These are phyloP conservation scores for Bothrops alternatus DNA, from an alignment of 2,797 vertebrate species.

Conservation along the genomic window DNA sequence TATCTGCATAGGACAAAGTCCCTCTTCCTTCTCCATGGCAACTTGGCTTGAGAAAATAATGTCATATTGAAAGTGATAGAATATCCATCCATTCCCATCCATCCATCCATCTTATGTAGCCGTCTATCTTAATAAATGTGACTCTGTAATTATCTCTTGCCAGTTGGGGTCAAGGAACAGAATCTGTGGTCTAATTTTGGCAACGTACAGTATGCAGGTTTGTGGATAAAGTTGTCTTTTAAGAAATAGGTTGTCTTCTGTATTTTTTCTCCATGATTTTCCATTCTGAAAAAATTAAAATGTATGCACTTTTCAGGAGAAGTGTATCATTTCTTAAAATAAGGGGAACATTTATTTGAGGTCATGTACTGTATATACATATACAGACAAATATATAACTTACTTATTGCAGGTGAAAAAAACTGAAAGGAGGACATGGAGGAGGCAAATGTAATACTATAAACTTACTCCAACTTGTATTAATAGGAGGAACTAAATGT, in stretches of 20 bases:
- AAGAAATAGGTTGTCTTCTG: not conserved
- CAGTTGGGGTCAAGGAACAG: not conserved
- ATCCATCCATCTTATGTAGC: not conserved
- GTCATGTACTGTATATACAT: not conserved
- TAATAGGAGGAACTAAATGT: not conserved
- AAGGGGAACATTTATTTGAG: not conserved
- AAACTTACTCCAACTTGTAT: not conserved
- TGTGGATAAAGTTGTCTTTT: not conserved
- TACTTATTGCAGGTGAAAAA: not conserved
- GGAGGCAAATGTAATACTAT: not conserved
- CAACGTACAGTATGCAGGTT: not conserved
- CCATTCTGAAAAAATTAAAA: not conserved
- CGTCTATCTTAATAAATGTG: not conserved
- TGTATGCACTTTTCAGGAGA: not conserved
- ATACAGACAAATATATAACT: not conserved
- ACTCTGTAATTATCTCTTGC: not conserved
- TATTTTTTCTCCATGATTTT: not conserved
- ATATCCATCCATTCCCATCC: too few species aligned
- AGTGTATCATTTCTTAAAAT: not conserved
- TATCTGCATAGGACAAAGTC: not conserved
- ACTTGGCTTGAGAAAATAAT: not conserved
- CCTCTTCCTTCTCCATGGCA: not conserved
- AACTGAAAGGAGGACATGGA: not conserved
- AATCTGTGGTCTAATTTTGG: not conserved
- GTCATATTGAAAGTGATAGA: not conserved